phyloP scores from a whole-genome alignment of 2,113 vertebrate genomes.

The Corythoichthys intestinalis region DNA sequence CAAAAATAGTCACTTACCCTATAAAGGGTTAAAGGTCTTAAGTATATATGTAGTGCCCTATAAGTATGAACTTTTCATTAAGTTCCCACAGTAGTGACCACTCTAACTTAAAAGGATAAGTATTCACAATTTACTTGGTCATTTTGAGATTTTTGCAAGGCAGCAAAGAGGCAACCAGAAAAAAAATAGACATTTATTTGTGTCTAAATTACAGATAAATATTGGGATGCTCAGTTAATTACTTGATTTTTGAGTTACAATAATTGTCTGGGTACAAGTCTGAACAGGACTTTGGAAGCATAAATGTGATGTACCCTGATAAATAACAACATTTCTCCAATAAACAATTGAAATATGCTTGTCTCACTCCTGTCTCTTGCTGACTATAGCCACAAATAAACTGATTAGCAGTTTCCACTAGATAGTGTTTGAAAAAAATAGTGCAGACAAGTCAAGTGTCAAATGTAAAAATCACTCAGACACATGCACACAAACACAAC shows the following conservation, averaged over 20 bases:
- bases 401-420: constrained; percentile 30
- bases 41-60: too few species aligned
- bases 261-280: not conserved
- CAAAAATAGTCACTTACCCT: too few species aligned
- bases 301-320: not conserved
- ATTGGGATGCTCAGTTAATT: too few species aligned
- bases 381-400: constrained; percentile 33
- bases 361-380: constrained; percentile 14
- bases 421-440: constrained; percentile 15
- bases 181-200: too few species aligned
- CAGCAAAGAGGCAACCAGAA: too few species aligned
- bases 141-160: too few species aligned
- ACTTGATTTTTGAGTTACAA: not conserved
- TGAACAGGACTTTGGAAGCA: not conserved
- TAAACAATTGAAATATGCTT: not conserved
- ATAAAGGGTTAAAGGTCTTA: too few species aligned
- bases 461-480: constrained; percentile 26
- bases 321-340: not conserved
- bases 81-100: too few species aligned
- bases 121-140: too few species aligned
- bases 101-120: too few species aligned
- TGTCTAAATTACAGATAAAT: too few species aligned
- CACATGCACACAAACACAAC: constrained; percentile 12
- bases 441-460: constrained; percentile 38
- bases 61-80: too few species aligned